Base-by-base conservation (phyloP, 2,797 vertebrate species). In the Chanos chanos region DNA sequence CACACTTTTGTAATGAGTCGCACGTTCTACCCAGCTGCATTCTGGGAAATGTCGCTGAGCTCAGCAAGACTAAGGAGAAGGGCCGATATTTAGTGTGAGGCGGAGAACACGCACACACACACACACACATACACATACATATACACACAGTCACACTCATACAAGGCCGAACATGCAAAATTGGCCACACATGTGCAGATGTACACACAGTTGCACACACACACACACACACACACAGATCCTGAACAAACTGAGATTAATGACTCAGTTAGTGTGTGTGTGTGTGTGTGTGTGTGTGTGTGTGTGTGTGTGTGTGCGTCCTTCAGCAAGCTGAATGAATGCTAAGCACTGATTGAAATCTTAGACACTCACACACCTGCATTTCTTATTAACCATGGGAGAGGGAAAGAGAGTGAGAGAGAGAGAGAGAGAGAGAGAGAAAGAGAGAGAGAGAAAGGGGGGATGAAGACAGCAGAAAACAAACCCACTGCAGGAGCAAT, bases 341-440 rank as follows among this genome's bases (percentile, higher is more conserved):
- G 25, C 47, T 61, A 30, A 31, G 61, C 47, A 40, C 59, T 61
- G 47, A 51, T 41, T 51, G 36, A 61, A 61, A 61, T 59, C 47
- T 25, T 34, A 40, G 47, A 36, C 47, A n/a, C 28, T 15, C 31
- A 41, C 25, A 28, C 47, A 41, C 33, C 58, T 51, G 43, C 25
- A 50, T 40, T 6, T 2, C 36, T 61, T 37, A 61, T 51, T 61
- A 41, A 50, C 15, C 8, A 50, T 3, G 31, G 52, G 47, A 60
- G 31, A 53, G 12, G 68, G 41, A 45, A 64, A 65, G 22, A 10
- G 53, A 45, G 5, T 39, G 64, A 61, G 22, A 33, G 49, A 69
- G 31, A 50, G 12, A 62, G 41, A 49, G 66, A 50, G 1, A 2
- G 54, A 37, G 67, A 22, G 21, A 30, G 2, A 30, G 18, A 41